A percentile compares a stretch with the other conserved stretches of the same genome.
These are phyloP conservation scores for Scyliorhinus canicula DNA, from an alignment of 2,797 vertebrate species.

Conservation along the genomic window DNA sequence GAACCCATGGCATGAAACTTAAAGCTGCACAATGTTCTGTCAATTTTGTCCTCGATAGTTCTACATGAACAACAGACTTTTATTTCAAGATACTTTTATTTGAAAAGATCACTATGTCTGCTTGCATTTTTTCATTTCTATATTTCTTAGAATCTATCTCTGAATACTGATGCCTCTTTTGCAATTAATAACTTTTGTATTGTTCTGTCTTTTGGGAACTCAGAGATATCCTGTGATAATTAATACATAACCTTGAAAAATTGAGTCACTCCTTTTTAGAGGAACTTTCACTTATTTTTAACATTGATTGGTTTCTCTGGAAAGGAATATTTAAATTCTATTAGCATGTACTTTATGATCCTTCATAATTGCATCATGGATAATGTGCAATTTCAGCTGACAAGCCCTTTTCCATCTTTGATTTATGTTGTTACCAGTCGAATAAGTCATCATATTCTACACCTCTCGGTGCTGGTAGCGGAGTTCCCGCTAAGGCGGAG, in stretches of 20 bases:
- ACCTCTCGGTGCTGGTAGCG: too few relatives aligned
- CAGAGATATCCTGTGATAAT: neutral
- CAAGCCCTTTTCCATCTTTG: neutral
- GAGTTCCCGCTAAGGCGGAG: too few relatives aligned
- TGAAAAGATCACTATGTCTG: neutral
- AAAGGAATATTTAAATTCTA: neutral
- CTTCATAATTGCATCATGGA: neutral
- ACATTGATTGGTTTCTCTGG: neutral
- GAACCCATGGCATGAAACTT: neutral
- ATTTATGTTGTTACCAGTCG: neutral
- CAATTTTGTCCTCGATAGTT: neutral
- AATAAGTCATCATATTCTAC: constrained; percentile 3
- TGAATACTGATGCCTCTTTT: neutral
- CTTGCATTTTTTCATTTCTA: neutral
- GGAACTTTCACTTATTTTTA: neutral
- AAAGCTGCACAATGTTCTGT: neutral
- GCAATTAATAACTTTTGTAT: constrained; percentile 12
- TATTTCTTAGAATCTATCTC: neutral
- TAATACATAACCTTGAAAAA: constrained; percentile 11
- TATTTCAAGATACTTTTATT: neutral
- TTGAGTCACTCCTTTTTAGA: neutral
- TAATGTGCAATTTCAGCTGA: neutral
- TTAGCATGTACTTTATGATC: neutral
- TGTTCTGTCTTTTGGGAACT: constrained; percentile 3
- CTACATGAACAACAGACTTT: neutral